These are phyloP conservation scores for Sula dactylatra DNA, from an alignment of 2,113 vertebrate genomes.

Conservation along the genomic window DNA sequence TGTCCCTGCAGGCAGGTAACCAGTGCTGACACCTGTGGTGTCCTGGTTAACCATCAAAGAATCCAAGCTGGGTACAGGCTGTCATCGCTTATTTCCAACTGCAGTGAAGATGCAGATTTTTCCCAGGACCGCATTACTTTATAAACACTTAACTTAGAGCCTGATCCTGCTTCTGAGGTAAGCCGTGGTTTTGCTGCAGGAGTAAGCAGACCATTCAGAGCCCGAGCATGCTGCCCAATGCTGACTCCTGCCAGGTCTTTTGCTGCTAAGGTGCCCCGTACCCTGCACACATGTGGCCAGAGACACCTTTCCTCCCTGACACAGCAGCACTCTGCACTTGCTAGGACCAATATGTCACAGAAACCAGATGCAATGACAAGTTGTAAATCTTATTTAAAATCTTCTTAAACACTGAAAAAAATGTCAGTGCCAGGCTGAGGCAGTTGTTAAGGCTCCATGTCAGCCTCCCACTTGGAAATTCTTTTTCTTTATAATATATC, in stretches of 20 bases:
- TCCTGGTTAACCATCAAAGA: background rate
- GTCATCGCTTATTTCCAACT: background rate
- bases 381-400: background rate
- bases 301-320: background rate
- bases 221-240: background rate
- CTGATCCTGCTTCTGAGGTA: accelerated
- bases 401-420: background rate
- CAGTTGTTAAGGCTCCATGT: background rate
- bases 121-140: background rate
- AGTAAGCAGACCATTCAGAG: background rate
- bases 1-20: background rate
- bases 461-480: background rate
- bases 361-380: background rate
- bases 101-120: background rate
- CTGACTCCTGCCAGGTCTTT: background rate
- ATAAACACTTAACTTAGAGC: background rate
- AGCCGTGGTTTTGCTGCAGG: background rate
- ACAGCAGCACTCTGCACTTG: background rate
- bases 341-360: background rate
- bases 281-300: accelerated
- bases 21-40: background rate
- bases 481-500: background rate
- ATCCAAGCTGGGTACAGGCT: accelerated
- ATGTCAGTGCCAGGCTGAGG: background rate
- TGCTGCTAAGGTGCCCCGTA: background rate